Conservation (phyloP, 2,888 invertebrate species). For the Vesta saturnalis region DNA sequence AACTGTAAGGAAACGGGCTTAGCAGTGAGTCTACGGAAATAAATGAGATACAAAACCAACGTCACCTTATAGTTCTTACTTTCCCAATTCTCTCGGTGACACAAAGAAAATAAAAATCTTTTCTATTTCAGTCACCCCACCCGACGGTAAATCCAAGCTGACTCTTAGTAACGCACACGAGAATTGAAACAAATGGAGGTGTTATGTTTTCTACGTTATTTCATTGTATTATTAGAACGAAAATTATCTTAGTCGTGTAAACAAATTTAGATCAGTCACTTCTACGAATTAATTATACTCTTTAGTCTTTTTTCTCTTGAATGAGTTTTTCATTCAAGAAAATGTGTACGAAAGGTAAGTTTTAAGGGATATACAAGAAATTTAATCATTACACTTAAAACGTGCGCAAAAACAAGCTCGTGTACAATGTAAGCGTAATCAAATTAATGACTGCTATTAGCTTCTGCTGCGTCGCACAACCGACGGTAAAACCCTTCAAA, state of each 20-base stretch:
- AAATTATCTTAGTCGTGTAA: not conserved
- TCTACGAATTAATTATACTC: not conserved
- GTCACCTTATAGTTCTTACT: constrained; percentile 56
- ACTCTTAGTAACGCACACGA: constrained; percentile 51
- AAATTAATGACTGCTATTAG: constrained; percentile 48
- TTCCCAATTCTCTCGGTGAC: constrained; percentile 50
- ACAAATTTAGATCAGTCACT: not conserved
- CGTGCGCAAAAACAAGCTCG: constrained; percentile 47
- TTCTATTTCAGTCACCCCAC: constrained; percentile 53
- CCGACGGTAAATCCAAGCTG: constrained; percentile 54
- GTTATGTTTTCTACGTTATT: constrained; percentile 41
- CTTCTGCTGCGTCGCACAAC: constrained; percentile 34
- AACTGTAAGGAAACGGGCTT: constrained; percentile 36
- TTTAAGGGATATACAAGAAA: constrained; percentile 42
- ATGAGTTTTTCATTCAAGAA: not conserved
- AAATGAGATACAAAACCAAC: constrained; percentile 52
- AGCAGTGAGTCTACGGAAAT: constrained; percentile 46
- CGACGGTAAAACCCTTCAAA: constrained; percentile 35
- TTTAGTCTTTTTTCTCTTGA: not conserved
- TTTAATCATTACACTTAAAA: constrained; percentile 51
- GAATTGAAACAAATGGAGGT: constrained; percentile 59
- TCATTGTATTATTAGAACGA: not conserved
- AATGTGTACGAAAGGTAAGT: not conserved
- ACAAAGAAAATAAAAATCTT: constrained; percentile 57
- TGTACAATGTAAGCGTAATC: constrained; percentile 40